These are phyloP conservation scores for Papilio dardanus DNA, from an alignment of 1,140 invertebrate genomes.

Conservation along the genomic window DNA sequence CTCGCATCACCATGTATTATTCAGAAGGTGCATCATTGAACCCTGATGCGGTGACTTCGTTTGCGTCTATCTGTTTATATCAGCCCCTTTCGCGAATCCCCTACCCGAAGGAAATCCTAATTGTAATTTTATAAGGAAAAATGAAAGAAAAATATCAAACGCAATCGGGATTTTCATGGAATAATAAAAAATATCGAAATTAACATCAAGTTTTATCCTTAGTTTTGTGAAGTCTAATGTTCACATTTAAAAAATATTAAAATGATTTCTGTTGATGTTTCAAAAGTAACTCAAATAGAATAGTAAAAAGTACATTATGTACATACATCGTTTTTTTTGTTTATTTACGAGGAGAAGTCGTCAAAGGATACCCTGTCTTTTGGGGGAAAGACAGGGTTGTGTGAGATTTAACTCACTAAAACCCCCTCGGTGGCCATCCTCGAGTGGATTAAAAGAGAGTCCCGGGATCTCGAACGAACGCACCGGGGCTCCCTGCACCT, in stretches of 20 bases:
- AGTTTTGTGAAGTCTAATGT: not conserved
- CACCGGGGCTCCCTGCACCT: too few species aligned
- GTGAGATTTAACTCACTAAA: too few species aligned
- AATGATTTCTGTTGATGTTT: not conserved
- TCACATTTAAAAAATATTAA: not conserved
- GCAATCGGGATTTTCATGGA: constrained; percentile 11
- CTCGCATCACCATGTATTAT: constrained; percentile 60
- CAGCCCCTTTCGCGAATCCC: constrained; percentile 51
- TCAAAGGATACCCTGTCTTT: too few species aligned
- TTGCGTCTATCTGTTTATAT: constrained; percentile 44
- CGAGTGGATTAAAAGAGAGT: too few species aligned
- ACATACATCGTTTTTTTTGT: too few species aligned
- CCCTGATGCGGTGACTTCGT: constrained; percentile 49
- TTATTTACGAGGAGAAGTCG: too few species aligned
- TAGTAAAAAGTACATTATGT: not conserved
- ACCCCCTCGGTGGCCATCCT: too few species aligned
- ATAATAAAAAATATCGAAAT: constrained; percentile 24
- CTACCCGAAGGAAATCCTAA: constrained; percentile 30
- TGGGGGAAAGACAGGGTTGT: too few species aligned
- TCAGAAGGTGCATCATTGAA: constrained; percentile 64
- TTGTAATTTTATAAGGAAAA: constrained; percentile 34
- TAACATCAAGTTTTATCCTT: not conserved
- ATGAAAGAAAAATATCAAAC: not conserved
- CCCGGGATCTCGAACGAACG: too few species aligned
- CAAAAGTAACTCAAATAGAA: not conserved